Conservation (phyloP, 2,113 vertebrate genomes). For the Neolamprologus falcicula region DNA sequence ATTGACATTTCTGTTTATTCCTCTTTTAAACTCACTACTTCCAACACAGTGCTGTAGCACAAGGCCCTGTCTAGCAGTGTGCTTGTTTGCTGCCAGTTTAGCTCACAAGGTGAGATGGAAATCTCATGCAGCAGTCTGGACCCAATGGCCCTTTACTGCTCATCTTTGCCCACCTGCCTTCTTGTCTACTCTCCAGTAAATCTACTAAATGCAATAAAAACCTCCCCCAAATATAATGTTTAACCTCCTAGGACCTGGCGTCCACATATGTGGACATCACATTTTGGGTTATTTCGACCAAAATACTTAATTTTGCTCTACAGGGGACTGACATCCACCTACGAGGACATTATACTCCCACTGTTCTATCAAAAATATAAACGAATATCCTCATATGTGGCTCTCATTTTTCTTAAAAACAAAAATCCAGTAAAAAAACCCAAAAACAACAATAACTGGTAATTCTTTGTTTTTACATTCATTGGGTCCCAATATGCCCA, state of each 20-base stretch:
- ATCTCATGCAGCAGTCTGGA: accelerated
- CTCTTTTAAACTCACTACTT: not conserved
- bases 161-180: not conserved
- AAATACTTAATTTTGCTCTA: not conserved
- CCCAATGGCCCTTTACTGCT: not conserved
- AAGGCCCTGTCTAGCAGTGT: not conserved
- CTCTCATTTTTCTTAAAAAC: not conserved
- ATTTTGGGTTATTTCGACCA: not conserved
- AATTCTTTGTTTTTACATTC: not conserved
- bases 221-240: not conserved
- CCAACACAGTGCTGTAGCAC: not conserved
- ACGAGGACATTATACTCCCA: accelerated
- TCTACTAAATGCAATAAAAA: not conserved
- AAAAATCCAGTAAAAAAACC: accelerated
- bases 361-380: not conserved
- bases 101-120: not conserved
- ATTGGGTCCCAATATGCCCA: not conserved
- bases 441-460: not conserved
- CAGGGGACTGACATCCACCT: not conserved
- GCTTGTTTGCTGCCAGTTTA: not conserved
- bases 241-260: accelerated
- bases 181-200: not conserved
- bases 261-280: not conserved
- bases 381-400: not conserved
- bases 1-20: not conserved